phyloP scores from a whole-genome alignment of 1,140 invertebrate genomes.

The Listronotus bonariensis region DNA sequence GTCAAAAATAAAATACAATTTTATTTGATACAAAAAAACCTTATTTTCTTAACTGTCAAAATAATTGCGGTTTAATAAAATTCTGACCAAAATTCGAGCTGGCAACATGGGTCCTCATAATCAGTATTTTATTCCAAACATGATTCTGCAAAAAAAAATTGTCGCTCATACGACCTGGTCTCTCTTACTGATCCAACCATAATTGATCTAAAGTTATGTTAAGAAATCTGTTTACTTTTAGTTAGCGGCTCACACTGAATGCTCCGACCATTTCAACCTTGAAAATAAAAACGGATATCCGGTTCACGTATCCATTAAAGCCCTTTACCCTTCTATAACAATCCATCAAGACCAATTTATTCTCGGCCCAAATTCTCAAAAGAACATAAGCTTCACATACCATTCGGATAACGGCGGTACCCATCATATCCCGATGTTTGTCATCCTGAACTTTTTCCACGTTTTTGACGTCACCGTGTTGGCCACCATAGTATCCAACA shows the following conservation, averaged over 20 bases:
- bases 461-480: constrained; percentile 37
- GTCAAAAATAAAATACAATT: too few relatives aligned
- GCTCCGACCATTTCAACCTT: constrained; percentile 30
- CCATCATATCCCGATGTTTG: constrained; percentile 33
- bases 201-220: too few relatives aligned
- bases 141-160: too few relatives aligned
- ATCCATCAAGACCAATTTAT: constrained; percentile 25
- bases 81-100: too few relatives aligned
- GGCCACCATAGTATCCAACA: constrained; percentile 37
- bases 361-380: constrained; percentile 9
- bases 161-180: too few relatives aligned
- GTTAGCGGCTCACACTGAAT: constrained; percentile 32
- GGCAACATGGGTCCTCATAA: too few relatives aligned
- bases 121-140: too few relatives aligned
- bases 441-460: constrained; percentile 40
- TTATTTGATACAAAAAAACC: too few relatives aligned
- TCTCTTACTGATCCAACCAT: too few relatives aligned
- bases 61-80: too few relatives aligned
- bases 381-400: constrained; percentile 33
- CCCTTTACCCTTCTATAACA: constrained; percentile 27
- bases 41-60: too few relatives aligned
- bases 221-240: constrained; percentile 19
- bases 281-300: constrained; percentile 37
- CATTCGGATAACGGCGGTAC: constrained; percentile 25
- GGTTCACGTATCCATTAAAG: constrained; percentile 31